Conservation (phyloP, 2,797 vertebrate genomes). For the Squalus acanthias region DNA sequence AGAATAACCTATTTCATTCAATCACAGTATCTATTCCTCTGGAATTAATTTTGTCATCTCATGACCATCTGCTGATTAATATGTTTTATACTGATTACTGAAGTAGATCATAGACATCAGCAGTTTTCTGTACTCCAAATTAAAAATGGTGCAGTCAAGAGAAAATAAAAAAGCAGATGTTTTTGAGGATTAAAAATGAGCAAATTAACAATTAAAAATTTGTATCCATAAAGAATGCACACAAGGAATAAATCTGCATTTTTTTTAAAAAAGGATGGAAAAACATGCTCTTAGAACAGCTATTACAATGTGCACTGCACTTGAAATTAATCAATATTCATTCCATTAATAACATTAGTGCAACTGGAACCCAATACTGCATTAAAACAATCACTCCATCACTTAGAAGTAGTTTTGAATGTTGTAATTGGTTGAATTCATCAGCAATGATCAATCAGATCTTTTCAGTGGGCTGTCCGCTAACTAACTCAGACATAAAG, state of each 20-base stretch:
- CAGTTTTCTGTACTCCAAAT: not conserved
- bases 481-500: conserved; percentile 44
- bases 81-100: conserved; percentile 7
- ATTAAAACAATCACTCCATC: conserved; percentile 27
- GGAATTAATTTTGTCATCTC: not conserved
- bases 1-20: not conserved
- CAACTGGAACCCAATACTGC: not conserved
- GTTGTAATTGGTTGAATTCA: conserved; percentile 37
- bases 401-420: conserved; percentile 31
- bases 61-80: conserved; percentile 9
- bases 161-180: not conserved
- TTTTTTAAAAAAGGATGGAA: not conserved
- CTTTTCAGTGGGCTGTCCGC: conserved; percentile 39
- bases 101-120: not conserved
- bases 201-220: not conserved
- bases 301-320: not conserved
- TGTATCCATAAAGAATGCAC: not conserved
- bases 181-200: not conserved
- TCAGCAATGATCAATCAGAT: conserved; percentile 35
- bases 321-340: conserved; percentile 5
- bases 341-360: not conserved
- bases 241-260: not conserved
- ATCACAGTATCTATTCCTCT: not conserved
- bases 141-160: not conserved
- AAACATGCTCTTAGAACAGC: not conserved